A percentile compares a stretch with the other conserved stretches of the same genome.
phyloP scores from a whole-genome alignment of 2,888 invertebrate species.

The Drosophila percnosoma region DNA sequence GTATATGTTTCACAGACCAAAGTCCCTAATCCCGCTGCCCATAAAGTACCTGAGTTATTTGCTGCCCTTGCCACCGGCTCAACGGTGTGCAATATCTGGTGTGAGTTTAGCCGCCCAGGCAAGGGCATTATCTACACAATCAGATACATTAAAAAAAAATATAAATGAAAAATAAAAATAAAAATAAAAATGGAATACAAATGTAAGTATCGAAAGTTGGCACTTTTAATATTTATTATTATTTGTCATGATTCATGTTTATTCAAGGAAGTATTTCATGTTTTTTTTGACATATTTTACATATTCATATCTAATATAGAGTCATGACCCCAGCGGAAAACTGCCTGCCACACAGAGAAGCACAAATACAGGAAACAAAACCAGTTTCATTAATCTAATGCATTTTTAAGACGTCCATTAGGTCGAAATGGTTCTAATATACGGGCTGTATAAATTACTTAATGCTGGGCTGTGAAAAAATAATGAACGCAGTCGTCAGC shows the following conservation, averaged over 20 bases:
- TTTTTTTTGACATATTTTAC: background rate
- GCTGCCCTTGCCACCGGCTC: slow-evolving; percentile 14
- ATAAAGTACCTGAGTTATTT: slow-evolving; percentile 70
- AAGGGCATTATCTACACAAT: slow-evolving; percentile 3
- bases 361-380: slow-evolving; percentile 29
- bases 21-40: slow-evolving; percentile 45
- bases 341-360: background rate
- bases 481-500: slow-evolving; percentile 46
- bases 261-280: slow-evolving; percentile 4
- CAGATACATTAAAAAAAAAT: background rate
- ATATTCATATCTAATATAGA: slow-evolving; percentile 2
- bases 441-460: slow-evolving; percentile 60
- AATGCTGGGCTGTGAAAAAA: slow-evolving; percentile 49
- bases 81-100: slow-evolving; percentile 5
- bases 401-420: slow-evolving; percentile 61
- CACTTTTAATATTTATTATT: background rate
- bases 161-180: too few species aligned
- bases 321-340: slow-evolving; percentile 7
- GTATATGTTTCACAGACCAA: slow-evolving; percentile 24
- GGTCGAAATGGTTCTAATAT: slow-evolving; percentile 56
- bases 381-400: slow-evolving; percentile 70
- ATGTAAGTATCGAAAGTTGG: background rate
- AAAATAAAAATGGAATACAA: background rate
- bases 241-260: background rate
- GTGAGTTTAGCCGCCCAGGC: background rate